Percentiles rank a stretch among this genome's conserved stretches.
Conservation (phyloP, 2,888 invertebrate genomes). For the Ernsta delagoae region DNA sequence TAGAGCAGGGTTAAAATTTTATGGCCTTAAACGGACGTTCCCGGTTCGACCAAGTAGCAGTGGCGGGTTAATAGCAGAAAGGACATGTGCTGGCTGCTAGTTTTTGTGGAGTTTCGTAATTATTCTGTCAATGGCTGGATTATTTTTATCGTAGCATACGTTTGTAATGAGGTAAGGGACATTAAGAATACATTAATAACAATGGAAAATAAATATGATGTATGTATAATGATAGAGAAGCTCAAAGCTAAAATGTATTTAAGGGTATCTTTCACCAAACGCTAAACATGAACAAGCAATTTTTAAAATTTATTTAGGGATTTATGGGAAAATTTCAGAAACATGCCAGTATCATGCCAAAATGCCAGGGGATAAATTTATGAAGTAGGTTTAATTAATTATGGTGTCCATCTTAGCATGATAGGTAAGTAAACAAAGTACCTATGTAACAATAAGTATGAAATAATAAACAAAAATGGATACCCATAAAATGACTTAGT, state of each 20-base stretch:
- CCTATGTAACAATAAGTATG: no score
- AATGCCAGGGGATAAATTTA: no score
- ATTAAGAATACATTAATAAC: background rate
- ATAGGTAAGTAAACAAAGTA: no score
- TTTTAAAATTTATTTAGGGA: no score
- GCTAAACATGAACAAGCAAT: no score
- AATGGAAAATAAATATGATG: background rate
- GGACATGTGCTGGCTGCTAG: constrained; percentile 27
- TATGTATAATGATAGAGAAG: no score
- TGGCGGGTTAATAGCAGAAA: constrained; percentile 36
- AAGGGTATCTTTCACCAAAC: no score
- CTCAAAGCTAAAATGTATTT: no score
- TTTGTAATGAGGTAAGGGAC: constrained; percentile 5
- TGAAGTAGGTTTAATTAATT: no score
- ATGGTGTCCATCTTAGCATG: no score
- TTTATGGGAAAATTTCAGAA: no score
- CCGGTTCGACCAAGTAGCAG: constrained; percentile 44
- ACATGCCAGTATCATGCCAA: no score
- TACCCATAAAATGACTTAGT: background rate
- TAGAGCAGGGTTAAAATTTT: constrained; percentile 61
- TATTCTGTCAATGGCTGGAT: constrained; percentile 11
- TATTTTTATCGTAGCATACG: background rate
- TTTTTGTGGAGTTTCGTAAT: constrained; percentile 36
- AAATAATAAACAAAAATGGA: background rate
- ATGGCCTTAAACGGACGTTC: constrained; percentile 60